Percentiles rank a stretch among this genome's conserved stretches.
Conservation (phyloP, 2,888 invertebrate species). For the Coelinius sp. region DNA sequence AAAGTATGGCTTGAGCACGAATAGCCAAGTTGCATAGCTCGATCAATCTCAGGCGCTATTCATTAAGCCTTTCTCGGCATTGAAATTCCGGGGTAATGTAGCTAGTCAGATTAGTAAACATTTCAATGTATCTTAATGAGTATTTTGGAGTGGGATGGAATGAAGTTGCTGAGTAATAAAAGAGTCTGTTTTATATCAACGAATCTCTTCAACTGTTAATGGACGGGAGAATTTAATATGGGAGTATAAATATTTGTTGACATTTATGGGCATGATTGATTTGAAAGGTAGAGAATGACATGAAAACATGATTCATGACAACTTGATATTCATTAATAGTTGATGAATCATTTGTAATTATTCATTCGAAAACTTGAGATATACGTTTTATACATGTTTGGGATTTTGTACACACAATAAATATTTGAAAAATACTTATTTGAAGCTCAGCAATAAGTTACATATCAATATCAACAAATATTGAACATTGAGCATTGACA, state of each 20-base stretch:
- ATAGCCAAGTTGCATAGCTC: constrained; percentile 5
- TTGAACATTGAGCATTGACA: too few species aligned
- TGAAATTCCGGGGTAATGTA: constrained; percentile 10
- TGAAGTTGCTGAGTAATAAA: neutral
- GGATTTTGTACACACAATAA: too few species aligned
- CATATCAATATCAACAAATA: too few species aligned
- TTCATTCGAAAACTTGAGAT: neutral
- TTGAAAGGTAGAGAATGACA: too few species aligned
- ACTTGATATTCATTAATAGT: too few species aligned
- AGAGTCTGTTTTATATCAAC: neutral
- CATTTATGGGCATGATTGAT: neutral
- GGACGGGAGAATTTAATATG: neutral
- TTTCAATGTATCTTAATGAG: constrained; percentile 6
- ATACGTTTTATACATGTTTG: too few species aligned
- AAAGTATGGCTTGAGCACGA: constrained; percentile 9
- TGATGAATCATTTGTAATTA: too few species aligned
- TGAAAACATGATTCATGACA: too few species aligned
- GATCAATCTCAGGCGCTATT: constrained; percentile 9
- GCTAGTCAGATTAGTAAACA: neutral
- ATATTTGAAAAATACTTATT: too few species aligned
- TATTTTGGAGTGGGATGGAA: neutral
- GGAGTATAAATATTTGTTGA: neutral
- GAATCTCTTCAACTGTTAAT: neutral
- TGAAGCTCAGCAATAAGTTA: too few species aligned
- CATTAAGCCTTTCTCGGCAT: constrained; percentile 20